Conservation (phyloP, 2,113 vertebrate species). For the Gnathonemus longibarbis region DNA sequence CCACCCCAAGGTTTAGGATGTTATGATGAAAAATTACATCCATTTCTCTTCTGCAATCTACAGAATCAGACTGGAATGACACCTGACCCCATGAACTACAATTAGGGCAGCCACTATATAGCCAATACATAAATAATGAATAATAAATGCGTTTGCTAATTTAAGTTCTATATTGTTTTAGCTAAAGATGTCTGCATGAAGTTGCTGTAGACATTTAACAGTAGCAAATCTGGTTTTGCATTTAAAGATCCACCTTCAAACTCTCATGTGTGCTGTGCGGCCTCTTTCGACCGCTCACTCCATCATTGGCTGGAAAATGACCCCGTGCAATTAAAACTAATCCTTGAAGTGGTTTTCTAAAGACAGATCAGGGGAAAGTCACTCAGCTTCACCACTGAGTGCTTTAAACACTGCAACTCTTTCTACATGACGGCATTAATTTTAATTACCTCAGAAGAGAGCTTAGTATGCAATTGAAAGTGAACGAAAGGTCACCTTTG, state of each 20-base stretch:
- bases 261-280: neutral
- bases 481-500: neutral
- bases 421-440: neutral
- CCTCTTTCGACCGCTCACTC: neutral
- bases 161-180: neutral
- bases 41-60: neutral
- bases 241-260: neutral
- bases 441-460: slow-evolving; percentile 8
- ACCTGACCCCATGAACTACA: neutral
- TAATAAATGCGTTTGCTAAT: neutral
- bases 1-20: neutral
- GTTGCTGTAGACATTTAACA: neutral
- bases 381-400: neutral
- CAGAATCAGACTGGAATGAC: neutral
- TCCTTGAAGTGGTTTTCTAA: slow-evolving; percentile 6
- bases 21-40: neutral
- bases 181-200: neutral
- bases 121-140: neutral
- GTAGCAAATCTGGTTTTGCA: neutral
- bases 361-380: neutral
- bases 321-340: slow-evolving; percentile 6
- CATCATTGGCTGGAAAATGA: neutral
- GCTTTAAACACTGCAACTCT: neutral
- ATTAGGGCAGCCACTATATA: neutral
- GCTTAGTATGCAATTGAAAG: slow-evolving; percentile 1